Evolutionary conservation across 2,888 invertebrate genomes (phyloP).

Genomic region (Cephus rjabovi): DNA sequence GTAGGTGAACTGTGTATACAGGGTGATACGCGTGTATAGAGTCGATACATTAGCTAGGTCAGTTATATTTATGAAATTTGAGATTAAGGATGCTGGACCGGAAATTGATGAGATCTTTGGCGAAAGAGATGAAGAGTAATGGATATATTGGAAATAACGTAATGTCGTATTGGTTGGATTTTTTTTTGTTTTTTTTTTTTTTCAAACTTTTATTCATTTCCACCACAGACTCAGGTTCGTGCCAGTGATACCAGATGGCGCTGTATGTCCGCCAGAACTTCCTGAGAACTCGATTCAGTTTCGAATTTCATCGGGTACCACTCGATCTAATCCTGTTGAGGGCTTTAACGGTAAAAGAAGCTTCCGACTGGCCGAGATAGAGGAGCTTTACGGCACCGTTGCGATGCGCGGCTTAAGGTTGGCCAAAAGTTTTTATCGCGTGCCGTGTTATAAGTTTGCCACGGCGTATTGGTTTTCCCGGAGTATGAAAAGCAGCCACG

Average conservation of each 20-base stretch:
- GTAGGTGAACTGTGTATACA: background rate
- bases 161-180: no score
- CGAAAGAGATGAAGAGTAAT: no score
- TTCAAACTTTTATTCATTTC: no score
- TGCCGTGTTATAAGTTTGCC: background rate
- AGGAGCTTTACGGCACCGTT: background rate
- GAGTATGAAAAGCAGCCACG: background rate
- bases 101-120: no score
- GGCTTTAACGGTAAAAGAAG: background rate
- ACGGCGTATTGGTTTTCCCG: background rate
- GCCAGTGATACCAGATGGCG: no score
- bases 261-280: background rate
- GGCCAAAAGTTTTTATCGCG: background rate
- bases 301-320: background rate
- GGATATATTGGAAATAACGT: no score
- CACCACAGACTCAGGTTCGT: no score
- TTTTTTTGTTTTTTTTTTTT: no score
- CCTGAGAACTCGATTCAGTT: background rate
- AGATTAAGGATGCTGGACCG: no score
- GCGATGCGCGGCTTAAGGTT: background rate
- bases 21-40: fast-evolving
- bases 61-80: no score
- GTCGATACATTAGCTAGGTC: background rate
- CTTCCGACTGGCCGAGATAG: background rate
- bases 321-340: background rate